These are phyloP conservation scores for Fukomys damarensis DNA, from an alignment of 2,113 vertebrate genomes.

Conservation along the genomic window DNA sequence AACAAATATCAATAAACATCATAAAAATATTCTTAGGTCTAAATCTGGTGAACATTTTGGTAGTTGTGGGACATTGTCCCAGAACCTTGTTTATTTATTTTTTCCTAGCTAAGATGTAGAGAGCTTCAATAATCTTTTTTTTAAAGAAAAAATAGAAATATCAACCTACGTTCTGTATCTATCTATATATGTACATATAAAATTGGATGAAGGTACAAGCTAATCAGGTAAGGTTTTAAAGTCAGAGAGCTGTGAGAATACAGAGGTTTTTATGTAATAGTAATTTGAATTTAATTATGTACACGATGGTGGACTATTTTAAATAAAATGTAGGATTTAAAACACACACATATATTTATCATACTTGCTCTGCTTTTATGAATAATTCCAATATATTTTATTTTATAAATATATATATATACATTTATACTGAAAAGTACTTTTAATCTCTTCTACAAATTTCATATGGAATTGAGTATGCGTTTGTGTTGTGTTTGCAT, in stretches of 20 bases:
- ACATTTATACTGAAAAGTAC: background rate
- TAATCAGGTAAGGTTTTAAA: background rate
- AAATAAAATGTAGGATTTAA: background rate
- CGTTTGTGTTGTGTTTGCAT: background rate
- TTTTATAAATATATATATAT: background rate
- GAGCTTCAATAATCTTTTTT: background rate
- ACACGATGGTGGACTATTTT: background rate
- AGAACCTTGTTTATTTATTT: background rate
- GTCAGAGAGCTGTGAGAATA: background rate
- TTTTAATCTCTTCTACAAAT: background rate
- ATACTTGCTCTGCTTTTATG: background rate
- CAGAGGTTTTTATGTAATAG: background rate
- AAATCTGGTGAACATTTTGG: background rate
- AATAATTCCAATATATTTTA: background rate
- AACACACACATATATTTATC: background rate
- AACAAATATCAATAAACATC: background rate
- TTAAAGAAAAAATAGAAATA: background rate
- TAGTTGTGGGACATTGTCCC: background rate
- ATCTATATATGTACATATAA: background rate
- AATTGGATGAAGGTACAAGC: background rate
- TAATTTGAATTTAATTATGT: slow-evolving; percentile 13
- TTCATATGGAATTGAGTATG: background rate
- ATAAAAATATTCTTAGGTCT: background rate
- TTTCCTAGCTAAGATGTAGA: background rate
- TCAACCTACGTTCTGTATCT: background rate